Base-by-base conservation (phyloP, 1,140 invertebrate species). In the Drosophila kepulauana region DNA sequence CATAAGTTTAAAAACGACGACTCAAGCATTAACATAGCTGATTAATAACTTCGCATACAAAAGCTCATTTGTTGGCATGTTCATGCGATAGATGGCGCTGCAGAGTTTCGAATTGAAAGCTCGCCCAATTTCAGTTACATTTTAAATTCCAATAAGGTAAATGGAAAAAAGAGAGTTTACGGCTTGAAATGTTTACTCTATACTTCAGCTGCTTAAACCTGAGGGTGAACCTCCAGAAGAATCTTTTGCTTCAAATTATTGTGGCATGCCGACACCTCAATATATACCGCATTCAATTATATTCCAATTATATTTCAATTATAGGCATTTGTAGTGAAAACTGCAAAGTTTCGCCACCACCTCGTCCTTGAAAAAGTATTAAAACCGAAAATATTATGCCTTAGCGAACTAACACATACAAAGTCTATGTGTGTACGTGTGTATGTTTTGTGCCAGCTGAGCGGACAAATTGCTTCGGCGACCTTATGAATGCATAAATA, bases 401-500 rank as follows among this genome's bases (percentile, higher is more conserved):
- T 66, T 79, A 62, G 65, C 65, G 57, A 30, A 70, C 58, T 46
- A 46, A 41, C 43, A 64, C 33, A 15, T 16, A 49, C 20, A 2
- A 51, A 63, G 57, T 69, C 45, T 54, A 52, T 80, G 66, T 77
- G 76, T 72, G 49, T 64, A 45, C 65, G 64, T 71, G 66, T 62
- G 68, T 86, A 70, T 81, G 63, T 88, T 87, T 80, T 88, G 82
- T 82, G 82, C 54, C 80, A 78, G 81, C 81, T 69, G 73, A 84
- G 81, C 81, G 80, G 41, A 88, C 77, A 78, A 87, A 87, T 88
- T 80, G 84, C 84, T 78, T 52, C 58, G 78, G 80, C 77, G 85
- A 85, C 85, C 85, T 88, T 89, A 88, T 75, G 72, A 71, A 73
- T 81, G 85, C 85, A 88, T 85, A 85, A 89, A 89, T 88, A 85